Conservation (phyloP, 2,888 invertebrate species). For the Dynastes hyllus region DNA sequence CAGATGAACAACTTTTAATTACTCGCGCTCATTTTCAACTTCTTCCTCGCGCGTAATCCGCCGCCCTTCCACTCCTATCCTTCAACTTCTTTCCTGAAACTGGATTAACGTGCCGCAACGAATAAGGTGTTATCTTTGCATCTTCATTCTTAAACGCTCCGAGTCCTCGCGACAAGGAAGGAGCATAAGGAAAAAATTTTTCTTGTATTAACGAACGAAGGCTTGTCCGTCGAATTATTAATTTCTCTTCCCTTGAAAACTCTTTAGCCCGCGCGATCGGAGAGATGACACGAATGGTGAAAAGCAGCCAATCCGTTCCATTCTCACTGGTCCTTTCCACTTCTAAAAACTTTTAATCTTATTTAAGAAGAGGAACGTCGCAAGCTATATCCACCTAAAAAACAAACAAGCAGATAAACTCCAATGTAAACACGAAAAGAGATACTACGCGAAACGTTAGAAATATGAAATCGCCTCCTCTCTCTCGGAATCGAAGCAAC, state of each 20-base stretch:
- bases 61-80: constrained; percentile 12
- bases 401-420: constrained; percentile 50
- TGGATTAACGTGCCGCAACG: constrained; percentile 51
- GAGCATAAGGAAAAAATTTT: constrained; percentile 33
- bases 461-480: constrained; percentile 45
- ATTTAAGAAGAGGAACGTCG: constrained; percentile 24
- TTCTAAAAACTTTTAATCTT: constrained; percentile 42
- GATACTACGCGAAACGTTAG: constrained; percentile 29
- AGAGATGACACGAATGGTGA: constrained; percentile 3
- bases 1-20: constrained; percentile 69
- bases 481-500: constrained; percentile 51
- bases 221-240: constrained; percentile 42
- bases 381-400: constrained; percentile 40
- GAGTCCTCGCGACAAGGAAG: neutral
- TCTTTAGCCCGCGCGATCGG: constrained; percentile 17
- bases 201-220: constrained; percentile 6
- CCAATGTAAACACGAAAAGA: constrained; percentile 48
- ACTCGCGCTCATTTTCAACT: constrained; percentile 58
- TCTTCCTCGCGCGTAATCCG: constrained; percentile 41
- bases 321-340: neutral
- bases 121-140: constrained; percentile 62
- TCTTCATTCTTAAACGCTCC: constrained; percentile 25
- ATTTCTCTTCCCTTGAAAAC: constrained; percentile 29
- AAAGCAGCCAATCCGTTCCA: neutral
- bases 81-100: constrained; percentile 35